Conservation (phyloP, 2,113 vertebrate genomes). For the Manacus vitellinus region DNA sequence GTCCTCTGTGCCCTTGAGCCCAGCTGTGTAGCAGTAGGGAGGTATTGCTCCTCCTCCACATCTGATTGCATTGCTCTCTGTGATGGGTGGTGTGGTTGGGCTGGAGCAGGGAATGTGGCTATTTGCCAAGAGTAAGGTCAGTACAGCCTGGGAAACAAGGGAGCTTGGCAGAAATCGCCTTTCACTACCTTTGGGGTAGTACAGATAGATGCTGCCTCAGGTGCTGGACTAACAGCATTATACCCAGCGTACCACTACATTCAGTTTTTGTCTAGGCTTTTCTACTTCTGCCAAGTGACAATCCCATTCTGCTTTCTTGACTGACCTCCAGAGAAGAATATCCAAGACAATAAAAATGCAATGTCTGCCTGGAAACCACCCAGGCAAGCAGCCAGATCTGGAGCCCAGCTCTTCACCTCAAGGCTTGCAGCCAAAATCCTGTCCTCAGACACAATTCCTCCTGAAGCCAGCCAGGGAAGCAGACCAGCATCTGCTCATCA, state of each 20-base stretch:
- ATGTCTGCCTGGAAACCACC: slow-evolving; percentile 67
- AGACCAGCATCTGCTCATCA: background rate
- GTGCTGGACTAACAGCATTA: background rate
- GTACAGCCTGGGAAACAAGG: background rate
- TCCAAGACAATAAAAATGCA: slow-evolving; percentile 59
- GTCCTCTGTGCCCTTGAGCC: slow-evolving; percentile 30
- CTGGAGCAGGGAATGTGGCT: background rate
- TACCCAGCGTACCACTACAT: background rate
- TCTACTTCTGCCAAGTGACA: slow-evolving; percentile 29
- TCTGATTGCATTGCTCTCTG: background rate
- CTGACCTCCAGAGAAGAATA: slow-evolving; percentile 53
- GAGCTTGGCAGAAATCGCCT: background rate
- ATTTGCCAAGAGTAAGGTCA: slow-evolving; percentile 41
- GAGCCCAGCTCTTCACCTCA: slow-evolving; percentile 48
- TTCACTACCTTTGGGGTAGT: background rate
- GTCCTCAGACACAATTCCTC: slow-evolving; percentile 33
- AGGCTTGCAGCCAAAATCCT: slow-evolving; percentile 53
- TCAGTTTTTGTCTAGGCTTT: background rate
- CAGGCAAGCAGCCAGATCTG: slow-evolving; percentile 38
- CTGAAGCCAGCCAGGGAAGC: background rate
- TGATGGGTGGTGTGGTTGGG: background rate
- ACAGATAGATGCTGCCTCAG: background rate
- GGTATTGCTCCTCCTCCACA: slow-evolving; percentile 2
- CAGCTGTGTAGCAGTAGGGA: background rate
- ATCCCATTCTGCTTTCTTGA: background rate